These are phyloP conservation scores for Lutraria rhynchaena DNA, from an alignment of 1,140 invertebrate species.

Conservation along the genomic window DNA sequence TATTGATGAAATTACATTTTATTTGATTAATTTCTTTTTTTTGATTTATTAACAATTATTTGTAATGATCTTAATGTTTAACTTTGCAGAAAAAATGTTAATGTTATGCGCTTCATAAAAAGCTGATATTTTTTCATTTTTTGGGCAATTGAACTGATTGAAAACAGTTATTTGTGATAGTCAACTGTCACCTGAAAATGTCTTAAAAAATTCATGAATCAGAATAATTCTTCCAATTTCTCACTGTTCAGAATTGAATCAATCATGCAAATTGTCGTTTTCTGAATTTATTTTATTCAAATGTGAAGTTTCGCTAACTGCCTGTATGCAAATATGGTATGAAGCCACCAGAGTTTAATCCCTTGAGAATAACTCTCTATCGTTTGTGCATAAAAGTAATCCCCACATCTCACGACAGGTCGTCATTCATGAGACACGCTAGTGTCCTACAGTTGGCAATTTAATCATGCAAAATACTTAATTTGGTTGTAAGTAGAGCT, in stretches of 20 bases:
- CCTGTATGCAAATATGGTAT: conserved; percentile 39
- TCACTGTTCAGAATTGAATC: conserved; percentile 39
- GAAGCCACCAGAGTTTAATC: conserved; percentile 27
- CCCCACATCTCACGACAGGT: conserved; percentile 18
- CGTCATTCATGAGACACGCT: conserved; percentile 20
- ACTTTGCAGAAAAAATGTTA: no score
- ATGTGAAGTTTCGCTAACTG: conserved; percentile 35
- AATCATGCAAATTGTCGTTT: conserved; percentile 42
- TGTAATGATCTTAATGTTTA: no score
- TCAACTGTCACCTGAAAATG: background rate
- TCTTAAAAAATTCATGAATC: conserved; percentile 12
- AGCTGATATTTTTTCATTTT: no score
- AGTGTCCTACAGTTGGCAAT: conserved; percentile 9
- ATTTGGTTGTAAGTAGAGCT: conserved; percentile 44
- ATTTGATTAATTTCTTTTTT: no score
- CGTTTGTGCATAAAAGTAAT: conserved; percentile 44
- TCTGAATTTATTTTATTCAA: conserved; percentile 53
- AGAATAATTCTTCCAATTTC: conserved; percentile 33
- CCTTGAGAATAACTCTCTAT: conserved; percentile 35
- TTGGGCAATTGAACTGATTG: background rate
- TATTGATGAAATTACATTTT: no score
- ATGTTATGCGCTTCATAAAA: no score
- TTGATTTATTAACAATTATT: no score
- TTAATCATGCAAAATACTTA: conserved; percentile 45
- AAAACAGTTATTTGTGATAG: background rate